A percentile compares a stretch with the other conserved stretches of the same genome.
Evolutionary conservation across 2,113 vertebrate genomes (phyloP).

Genomic region (Dipodomys spectabilis): DNA sequence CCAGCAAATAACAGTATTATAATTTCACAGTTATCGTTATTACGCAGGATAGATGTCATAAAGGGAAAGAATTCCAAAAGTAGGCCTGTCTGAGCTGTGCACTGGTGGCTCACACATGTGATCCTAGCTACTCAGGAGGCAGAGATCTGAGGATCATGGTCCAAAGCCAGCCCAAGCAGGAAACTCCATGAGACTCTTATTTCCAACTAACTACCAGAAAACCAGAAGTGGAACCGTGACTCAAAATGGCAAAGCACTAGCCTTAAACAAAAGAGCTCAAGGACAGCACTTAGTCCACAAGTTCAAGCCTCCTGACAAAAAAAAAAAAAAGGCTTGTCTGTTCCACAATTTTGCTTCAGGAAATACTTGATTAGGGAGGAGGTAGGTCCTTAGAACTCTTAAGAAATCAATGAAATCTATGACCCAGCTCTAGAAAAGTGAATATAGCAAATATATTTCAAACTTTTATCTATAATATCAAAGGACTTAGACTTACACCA

Average conservation of each 20-base stretch:
- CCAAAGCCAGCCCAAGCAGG: too few relatives aligned
- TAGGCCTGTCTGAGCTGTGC: not conserved
- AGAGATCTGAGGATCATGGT: too few relatives aligned
- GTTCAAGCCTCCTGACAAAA: too few relatives aligned
- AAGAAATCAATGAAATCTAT: constrained; percentile 25
- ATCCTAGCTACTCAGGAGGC: too few relatives aligned
- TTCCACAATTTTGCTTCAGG: constrained; percentile 2
- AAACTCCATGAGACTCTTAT: too few relatives aligned
- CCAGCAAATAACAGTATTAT: not conserved
- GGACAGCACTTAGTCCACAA: too few relatives aligned
- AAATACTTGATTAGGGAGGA: not conserved
- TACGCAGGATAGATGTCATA: not conserved
- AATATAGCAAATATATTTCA: not conserved
- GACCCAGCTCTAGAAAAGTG: not conserved
- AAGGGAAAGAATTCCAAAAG: not conserved
- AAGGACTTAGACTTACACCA: not conserved
- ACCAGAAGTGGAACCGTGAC: too few relatives aligned
- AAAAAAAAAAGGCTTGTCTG: too few relatives aligned
- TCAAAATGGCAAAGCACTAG: too few relatives aligned
- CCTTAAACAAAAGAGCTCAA: too few relatives aligned
- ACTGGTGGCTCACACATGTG: too few relatives aligned
- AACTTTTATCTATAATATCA: constrained; percentile 18
- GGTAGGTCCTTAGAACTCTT: not conserved
- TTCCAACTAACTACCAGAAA: too few relatives aligned
- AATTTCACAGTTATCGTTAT: not conserved